Conservation (phyloP, 2,888 invertebrate species). For the Lochmaea crataegi region DNA sequence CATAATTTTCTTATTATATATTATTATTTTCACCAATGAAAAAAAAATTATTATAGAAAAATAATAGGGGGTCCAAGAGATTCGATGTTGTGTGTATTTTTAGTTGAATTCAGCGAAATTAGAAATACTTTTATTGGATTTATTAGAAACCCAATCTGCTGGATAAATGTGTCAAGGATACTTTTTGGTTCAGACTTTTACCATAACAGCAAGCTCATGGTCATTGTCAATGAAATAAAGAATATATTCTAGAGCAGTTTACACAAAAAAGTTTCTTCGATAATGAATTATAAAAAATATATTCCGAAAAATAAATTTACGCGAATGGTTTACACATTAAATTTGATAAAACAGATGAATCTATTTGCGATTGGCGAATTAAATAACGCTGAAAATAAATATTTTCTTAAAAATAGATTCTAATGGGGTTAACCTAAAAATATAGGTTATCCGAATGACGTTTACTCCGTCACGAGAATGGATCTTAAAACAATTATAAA, state of each 20-base stretch:
- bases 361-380: conserved; percentile 27
- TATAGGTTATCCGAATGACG: conserved; percentile 47
- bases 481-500: conserved; percentile 39
- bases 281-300: neutral
- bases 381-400: conserved; percentile 50
- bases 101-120: too few relatives aligned
- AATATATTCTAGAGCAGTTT: neutral
- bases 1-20: too few relatives aligned
- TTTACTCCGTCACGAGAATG: conserved; percentile 33
- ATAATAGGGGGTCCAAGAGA: too few relatives aligned
- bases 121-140: too few relatives aligned
- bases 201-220: neutral
- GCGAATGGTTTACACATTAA: neutral
- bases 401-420: conserved; percentile 44
- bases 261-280: neutral
- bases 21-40: too few relatives aligned
- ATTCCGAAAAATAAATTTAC: neutral
- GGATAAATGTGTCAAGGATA: neutral
- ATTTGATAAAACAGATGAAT: conserved; percentile 8
- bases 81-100: too few relatives aligned
- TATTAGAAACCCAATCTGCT: too few relatives aligned
- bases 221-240: neutral
- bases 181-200: neutral
- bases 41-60: too few relatives aligned
- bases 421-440: conserved; percentile 52